Conservation (phyloP, 2,113 vertebrate genomes). For the Todiramphus saurophagus region DNA sequence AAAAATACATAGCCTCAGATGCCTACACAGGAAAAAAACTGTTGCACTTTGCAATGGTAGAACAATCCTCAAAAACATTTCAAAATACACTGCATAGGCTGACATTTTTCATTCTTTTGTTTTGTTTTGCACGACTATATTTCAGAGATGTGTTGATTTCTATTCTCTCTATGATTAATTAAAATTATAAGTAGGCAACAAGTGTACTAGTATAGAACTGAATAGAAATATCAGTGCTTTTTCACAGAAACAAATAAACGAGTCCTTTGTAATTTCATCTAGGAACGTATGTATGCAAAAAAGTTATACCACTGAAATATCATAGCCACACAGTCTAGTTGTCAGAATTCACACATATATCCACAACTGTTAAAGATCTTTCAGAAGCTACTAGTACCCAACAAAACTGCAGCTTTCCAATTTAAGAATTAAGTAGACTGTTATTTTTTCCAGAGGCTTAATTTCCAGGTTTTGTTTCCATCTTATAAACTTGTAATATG, state of each 20-base stretch:
- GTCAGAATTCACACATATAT: not conserved
- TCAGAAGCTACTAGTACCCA: not conserved
- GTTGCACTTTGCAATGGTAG: not conserved
- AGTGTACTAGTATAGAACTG: slow-evolving; percentile 21
- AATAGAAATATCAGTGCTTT: slow-evolving; percentile 55
- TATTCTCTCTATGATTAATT: slow-evolving; percentile 61
- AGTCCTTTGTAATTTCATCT: slow-evolving; percentile 10
- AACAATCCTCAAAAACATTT: slow-evolving; percentile 35
- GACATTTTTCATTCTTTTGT: slow-evolving; percentile 22
- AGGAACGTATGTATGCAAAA: not conserved
- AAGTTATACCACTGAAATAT: not conserved
- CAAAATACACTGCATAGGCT: not conserved
- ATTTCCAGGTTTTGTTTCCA: slow-evolving; percentile 36
- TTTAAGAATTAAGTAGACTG: not conserved
- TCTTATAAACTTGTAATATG: slow-evolving; percentile 25
- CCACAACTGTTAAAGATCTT: not conserved
- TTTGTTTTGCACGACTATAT: slow-evolving; percentile 40
- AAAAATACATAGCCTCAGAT: slow-evolving; percentile 45
- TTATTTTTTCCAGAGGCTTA: not conserved
- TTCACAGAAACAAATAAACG: not conserved
- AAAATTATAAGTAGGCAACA: slow-evolving; percentile 64
- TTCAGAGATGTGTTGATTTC: slow-evolving; percentile 70
- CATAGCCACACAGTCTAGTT: not conserved
- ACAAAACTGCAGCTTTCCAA: not conserved
- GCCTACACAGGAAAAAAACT: slow-evolving; percentile 2